Evolutionary conservation across 2,797 vertebrate genomes (phyloP).

Genomic region (Danio jaintianensis): DNA sequence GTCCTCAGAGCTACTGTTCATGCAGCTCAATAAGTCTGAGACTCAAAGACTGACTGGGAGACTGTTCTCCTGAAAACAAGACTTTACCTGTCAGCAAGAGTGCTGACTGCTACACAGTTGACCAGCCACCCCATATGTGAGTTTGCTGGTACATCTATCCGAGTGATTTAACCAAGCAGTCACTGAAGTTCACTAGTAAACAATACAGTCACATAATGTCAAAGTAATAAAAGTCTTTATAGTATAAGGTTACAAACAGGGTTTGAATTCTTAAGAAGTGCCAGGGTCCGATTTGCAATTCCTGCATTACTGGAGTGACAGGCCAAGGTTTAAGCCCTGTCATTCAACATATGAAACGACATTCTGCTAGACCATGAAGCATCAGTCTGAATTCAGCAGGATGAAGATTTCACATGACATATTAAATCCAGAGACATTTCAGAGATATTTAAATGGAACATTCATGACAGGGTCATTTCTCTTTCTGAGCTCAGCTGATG

Average conservation of each 20-base stretch:
- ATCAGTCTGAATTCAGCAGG: constrained; percentile 48
- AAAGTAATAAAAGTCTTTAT: neutral
- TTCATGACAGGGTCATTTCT: constrained; percentile 45
- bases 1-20: constrained; percentile 18
- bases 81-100: constrained; percentile 18
- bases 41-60: constrained; percentile 36
- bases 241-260: neutral
- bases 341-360: constrained; percentile 33
- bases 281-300: neutral
- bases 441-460: constrained; percentile 50
- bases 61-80: constrained; percentile 22
- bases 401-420: constrained; percentile 50
- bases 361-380: constrained; percentile 29
- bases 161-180: neutral
- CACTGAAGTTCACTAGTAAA: constrained; percentile 10
- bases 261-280: neutral
- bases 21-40: constrained; percentile 60
- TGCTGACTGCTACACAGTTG: neutral
- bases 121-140: neutral
- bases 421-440: constrained; percentile 32
- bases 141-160: neutral
- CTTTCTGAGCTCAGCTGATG: constrained; percentile 31
- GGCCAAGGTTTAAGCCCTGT: constrained; percentile 8
- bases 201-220: neutral
- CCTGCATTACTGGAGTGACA: constrained; percentile 9